Base-by-base conservation (phyloP, 2,888 invertebrate genomes). In the Meloe dianella region DNA sequence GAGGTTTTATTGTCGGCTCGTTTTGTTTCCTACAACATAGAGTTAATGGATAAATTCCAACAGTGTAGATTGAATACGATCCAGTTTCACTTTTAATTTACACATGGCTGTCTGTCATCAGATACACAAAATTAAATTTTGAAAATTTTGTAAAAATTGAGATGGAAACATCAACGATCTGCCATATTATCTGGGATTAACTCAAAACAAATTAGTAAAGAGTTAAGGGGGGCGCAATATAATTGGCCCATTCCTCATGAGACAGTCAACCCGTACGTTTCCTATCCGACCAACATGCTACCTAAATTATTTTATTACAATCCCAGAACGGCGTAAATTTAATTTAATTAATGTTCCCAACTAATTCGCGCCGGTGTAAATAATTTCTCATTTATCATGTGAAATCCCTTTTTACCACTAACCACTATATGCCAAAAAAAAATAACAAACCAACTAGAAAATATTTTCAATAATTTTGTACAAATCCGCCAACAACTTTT, bases 281-380 rank as follows among this genome's bases (percentile, higher is more conserved):
- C 67, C 68, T 65, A 65, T 68, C 63, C 60, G 35, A 41, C 41
- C 65, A 68, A 65, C 65, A 65, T 68, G 68, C 60, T 65, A 65
- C 68, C 68, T 68, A 68, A 68, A 68, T 68, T 68, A 68, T 68
- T 68, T 68, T 65, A 68, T 68, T 68, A 61, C 60, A 57, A 65
- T 68, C 65, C 62, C 61, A 62, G 60, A 63, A 63, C 30, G 65
- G 63, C 65, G 64, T 68, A 68, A 68, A 68, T 68, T 68, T 64
- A 68, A 68, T 68, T 68, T 68, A 68, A 68, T 68, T 68, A 68
- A 68, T 65, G 68, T 68, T 65, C 63, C 60, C 35, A 60, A 60
- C 35, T 60, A 60, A 60, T 60, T 60, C 47, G 58, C 58, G 32
- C 58, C 58, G 58, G 58, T 58, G 58, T 58, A 58, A 58, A 58